A percentile compares a stretch with the other conserved stretches of the same genome.
These are phyloP conservation scores for Lordiphosa andalusiaca DNA, from an alignment of 2,888 invertebrate species.

Conservation along the genomic window DNA sequence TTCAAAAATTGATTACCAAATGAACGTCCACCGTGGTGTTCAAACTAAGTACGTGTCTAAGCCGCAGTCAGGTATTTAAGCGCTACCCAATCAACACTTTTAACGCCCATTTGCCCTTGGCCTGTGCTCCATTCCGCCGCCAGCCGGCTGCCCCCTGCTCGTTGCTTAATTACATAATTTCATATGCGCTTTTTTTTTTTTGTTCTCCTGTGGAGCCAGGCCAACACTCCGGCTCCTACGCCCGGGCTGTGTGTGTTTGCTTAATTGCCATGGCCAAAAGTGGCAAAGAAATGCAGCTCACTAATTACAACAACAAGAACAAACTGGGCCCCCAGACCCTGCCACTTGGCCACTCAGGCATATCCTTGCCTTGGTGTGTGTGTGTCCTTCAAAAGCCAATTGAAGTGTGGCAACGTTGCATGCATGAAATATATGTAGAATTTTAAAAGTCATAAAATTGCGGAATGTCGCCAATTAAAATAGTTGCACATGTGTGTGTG, in stretches of 20 bases:
- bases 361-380: conserved; percentile 35
- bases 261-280: conserved; percentile 71
- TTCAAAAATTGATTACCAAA: too few species aligned
- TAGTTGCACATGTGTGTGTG: conserved; percentile 56
- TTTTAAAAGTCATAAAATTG: conserved; percentile 78
- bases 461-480: conserved; percentile 79
- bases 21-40: too few species aligned
- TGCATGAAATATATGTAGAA: conserved; percentile 62
- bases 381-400: conserved; percentile 67
- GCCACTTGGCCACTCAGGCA: conserved; percentile 24
- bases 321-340: background rate
- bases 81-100: conserved; percentile 2
- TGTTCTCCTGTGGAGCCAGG: background rate
- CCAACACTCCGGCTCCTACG: background rate
- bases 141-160: background rate
- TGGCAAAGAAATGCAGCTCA: conserved; percentile 70
- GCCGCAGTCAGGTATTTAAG: background rate
- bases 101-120: conserved; percentile 34
- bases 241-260: conserved; percentile 42
- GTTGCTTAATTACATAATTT: conserved; percentile 62
- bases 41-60: background rate
- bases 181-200: conserved; percentile 34
- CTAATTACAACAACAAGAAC: conserved; percentile 60
- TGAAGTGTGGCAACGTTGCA: conserved; percentile 71
- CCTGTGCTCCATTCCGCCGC: conserved; percentile 7